Evolutionary conservation across 2,113 vertebrate species (phyloP), one percentile per base, ranked within the genome.

Genomic region (Platysternon megacephalum): DNA sequence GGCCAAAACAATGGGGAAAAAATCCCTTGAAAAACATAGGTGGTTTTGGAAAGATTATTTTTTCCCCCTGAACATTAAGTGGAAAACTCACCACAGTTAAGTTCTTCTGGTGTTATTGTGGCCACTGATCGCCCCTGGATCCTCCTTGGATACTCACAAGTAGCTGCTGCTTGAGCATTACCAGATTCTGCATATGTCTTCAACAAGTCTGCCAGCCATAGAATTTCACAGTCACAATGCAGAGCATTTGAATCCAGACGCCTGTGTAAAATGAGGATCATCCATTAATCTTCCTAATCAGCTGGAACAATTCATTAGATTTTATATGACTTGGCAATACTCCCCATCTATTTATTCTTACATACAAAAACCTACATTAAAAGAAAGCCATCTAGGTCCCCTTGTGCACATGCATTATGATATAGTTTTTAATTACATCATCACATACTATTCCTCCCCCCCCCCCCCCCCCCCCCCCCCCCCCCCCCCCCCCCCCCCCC

Each of bases 81-180:
- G 4, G 61, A 85, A 52, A 86, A 95, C 98, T 96, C 98, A 99
- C 99, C 99, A 97, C 99, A 99, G 98, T 99, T 99, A 79, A 99
- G 99, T 95, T 99, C 99, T 90, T 99, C 98, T 0, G 99, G 99
- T 2, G 99, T 99, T 95, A 99, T 99, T 0, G 99, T 99, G 3
- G 99, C 99, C 93, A 99, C 99, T 0, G 99, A 99, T 86, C 99
- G 98, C 11, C 99, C 99, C 97, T 99, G 99, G 93, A 99, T 98
- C 26, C 98, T 98, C 22, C 98, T 98, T 5, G 99, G 99, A 56
- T 98, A 98, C 85, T 99, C 99, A 28, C 99, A 99, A 94, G 99
- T 99, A 61, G 99, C 99, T 0, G 99, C 99, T 0, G 99, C 99
- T 94, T 99, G 99, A 0, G 99, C 99, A 1, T 99, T 99, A 13